These are phyloP conservation scores for Crax fasciolata DNA, from an alignment of 2,797 vertebrate species.

Conservation along the genomic window DNA sequence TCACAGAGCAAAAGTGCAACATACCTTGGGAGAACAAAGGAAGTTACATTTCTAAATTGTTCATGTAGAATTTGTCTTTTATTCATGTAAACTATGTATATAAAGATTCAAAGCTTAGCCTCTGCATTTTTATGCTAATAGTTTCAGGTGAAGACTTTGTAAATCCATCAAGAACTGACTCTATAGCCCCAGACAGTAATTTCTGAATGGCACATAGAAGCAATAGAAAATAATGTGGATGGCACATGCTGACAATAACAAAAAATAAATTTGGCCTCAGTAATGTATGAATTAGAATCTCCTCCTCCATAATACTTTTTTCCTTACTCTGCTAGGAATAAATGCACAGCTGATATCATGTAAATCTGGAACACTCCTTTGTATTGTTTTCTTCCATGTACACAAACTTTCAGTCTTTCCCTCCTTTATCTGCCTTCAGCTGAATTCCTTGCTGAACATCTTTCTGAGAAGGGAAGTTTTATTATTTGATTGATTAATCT, in stretches of 20 bases:
- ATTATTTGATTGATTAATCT: neutral
- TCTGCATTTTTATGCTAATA: neutral
- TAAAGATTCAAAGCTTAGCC: neutral
- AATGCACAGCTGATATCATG: neutral
- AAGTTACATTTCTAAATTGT: neutral
- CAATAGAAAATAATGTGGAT: neutral
- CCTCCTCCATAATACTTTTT: neutral
- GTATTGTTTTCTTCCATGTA: neutral
- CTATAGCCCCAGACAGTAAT: neutral
- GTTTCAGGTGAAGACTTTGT: neutral
- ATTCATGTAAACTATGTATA: neutral
- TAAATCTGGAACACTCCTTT: neutral
- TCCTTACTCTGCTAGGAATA: neutral
- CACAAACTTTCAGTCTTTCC: neutral
- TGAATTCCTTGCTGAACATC: neutral
- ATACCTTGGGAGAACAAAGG: neutral
- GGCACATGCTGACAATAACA: neutral
- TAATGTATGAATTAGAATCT: neutral
- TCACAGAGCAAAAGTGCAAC: neutral
- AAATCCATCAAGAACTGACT: neutral
- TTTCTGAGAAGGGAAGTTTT: neutral
- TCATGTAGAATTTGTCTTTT: neutral
- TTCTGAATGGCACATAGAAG: neutral
- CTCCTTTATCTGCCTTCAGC: neutral
- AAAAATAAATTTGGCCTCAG: neutral